These are phyloP conservation scores for Apomyelois bistriatella DNA, from an alignment of 2,888 invertebrate genomes.

Conservation along the genomic window DNA sequence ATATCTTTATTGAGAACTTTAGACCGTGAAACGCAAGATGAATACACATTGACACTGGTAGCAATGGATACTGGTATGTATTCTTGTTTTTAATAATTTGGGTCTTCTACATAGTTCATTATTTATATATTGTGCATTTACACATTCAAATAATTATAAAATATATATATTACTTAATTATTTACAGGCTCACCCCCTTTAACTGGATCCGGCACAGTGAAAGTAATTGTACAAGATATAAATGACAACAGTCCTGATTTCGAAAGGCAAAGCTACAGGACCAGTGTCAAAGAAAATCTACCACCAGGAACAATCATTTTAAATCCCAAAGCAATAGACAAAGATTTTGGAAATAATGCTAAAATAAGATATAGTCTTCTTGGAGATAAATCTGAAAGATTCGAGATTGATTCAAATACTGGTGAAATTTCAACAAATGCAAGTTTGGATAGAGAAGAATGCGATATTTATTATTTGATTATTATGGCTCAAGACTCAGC, in stretches of 20 bases:
- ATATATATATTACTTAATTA: constrained; percentile 3
- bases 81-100: not conserved
- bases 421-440: constrained; percentile 88
- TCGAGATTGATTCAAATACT: constrained; percentile 87
- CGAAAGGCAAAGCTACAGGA: constrained; percentile 88
- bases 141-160: not conserved
- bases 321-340: constrained; percentile 88
- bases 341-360: constrained; percentile 91
- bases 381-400: constrained; percentile 90
- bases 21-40: constrained; percentile 91
- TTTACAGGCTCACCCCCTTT: constrained; percentile 92
- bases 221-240: constrained; percentile 94
- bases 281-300: constrained; percentile 90
- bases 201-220: constrained; percentile 94
- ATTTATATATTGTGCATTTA: not conserved
- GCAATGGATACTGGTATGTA: constrained; percentile 96
- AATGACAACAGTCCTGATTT: constrained; percentile 97
- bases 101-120: not conserved
- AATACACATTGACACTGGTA: constrained; percentile 91
- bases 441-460: constrained; percentile 89
- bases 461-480: constrained; percentile 87
- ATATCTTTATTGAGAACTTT: constrained; percentile 90
- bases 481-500: constrained; percentile 94
- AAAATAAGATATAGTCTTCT: constrained; percentile 91
- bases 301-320: constrained; percentile 88